These are phyloP conservation scores for Aldabrachelys gigantea DNA, from an alignment of 2,113 vertebrate genomes.

Conservation along the genomic window DNA sequence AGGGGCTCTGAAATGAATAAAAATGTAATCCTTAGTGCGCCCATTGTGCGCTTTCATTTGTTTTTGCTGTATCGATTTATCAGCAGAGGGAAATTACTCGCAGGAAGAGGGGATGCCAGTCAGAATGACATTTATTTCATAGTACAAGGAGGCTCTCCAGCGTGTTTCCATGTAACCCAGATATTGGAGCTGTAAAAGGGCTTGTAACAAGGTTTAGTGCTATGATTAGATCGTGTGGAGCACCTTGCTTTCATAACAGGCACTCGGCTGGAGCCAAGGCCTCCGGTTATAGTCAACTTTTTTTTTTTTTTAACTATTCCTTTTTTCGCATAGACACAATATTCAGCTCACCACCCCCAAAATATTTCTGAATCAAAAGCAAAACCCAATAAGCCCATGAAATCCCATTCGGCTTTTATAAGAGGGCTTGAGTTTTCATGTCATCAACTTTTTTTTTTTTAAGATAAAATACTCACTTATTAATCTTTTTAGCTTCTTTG, in stretches of 20 bases:
- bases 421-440: constrained; percentile 52
- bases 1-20: constrained; percentile 83
- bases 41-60: constrained; percentile 82
- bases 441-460: constrained; percentile 47
- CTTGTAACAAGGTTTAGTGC: constrained; percentile 86
- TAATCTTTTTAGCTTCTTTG: constrained; percentile 52
- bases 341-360: constrained; percentile 49
- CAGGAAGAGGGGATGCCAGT: constrained; percentile 83
- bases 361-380: constrained; percentile 56
- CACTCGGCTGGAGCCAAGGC: constrained; percentile 74
- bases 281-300: constrained; percentile 74
- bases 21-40: constrained; percentile 78
- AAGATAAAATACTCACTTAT: constrained; percentile 52
- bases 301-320: neutral
- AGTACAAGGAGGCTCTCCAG: constrained; percentile 82
- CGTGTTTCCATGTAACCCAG: constrained; percentile 84
- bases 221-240: constrained; percentile 83
- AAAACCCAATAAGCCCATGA: constrained; percentile 44
- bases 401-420: constrained; percentile 54
- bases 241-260: constrained; percentile 83
- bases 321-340: constrained; percentile 30
- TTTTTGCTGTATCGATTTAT: constrained; percentile 84
- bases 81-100: constrained; percentile 82
- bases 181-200: constrained; percentile 84
- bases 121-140: constrained; percentile 88